A percentile compares a stretch with the other conserved stretches of the same genome.
phyloP scores from a whole-genome alignment of 2,888 invertebrate genomes.

The Tupiocoris notatus region DNA sequence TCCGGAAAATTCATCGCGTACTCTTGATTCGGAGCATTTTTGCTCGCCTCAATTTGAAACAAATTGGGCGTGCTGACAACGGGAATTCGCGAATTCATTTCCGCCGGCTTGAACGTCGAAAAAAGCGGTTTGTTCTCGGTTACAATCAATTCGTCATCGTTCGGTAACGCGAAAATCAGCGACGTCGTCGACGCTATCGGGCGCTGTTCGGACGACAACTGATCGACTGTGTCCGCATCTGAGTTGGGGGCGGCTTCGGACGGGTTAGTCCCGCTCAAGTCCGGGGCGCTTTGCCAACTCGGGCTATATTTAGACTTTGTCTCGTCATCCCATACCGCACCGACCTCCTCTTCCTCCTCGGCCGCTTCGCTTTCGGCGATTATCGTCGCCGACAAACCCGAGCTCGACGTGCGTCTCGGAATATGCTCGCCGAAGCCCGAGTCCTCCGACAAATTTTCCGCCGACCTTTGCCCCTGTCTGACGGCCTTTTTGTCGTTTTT shows the following conservation, averaged over 20 bases:
- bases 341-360: conserved; percentile 12
- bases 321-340: conserved; percentile 15
- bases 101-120: conserved; percentile 34
- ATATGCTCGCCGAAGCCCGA: conserved; percentile 60
- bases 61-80: conserved; percentile 49
- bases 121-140: conserved; percentile 45
- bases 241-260: conserved; percentile 43
- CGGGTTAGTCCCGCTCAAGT: conserved; percentile 46
- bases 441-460: conserved; percentile 77
- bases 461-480: conserved; percentile 56
- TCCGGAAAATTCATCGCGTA: conserved; percentile 38
- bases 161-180: conserved; percentile 42
- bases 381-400: conserved; percentile 34
- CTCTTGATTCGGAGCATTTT: conserved; percentile 27
- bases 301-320: conserved; percentile 50
- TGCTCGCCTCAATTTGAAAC: conserved; percentile 33
- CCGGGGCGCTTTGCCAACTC: conserved; percentile 53
- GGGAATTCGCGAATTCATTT: conserved; percentile 32
- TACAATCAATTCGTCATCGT: conserved; percentile 47
- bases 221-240: conserved; percentile 30
- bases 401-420: conserved; percentile 42
- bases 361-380: conserved; percentile 42
- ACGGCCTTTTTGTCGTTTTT: conserved; percentile 52
- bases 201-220: background rate
- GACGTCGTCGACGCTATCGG: conserved; percentile 39